Base-by-base conservation (phyloP, 2,888 invertebrate genomes). In the Trichogramma evanescens region DNA sequence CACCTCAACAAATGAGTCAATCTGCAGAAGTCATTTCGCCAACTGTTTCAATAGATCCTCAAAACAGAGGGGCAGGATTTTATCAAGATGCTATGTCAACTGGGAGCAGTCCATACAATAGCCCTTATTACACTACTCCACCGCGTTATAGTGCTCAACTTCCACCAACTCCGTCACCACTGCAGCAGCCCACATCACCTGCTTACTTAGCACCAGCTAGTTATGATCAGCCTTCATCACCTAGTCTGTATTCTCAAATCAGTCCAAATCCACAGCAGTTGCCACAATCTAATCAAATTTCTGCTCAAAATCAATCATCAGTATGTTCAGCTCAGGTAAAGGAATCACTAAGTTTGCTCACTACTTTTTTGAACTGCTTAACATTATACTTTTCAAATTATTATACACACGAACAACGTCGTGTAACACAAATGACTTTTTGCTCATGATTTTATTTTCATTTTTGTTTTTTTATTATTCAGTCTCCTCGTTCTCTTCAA, bases 41-140 rank as follows among this genome's bases (percentile, higher is more conserved):
- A 72, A 86, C 89, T 0, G 83, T 86, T 9, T 82, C 89, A n/a
- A 63, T 69, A 0, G 91, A 91, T 71, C 91, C 91, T 1, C 88
- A 91, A 4, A 88, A 93, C 5, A 83, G 92, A 67, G 92, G 91
- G 44, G 76, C 77, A 7, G 93, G 93, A 4, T 93, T 93, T 75
- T 93, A 93, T 77, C 93, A 93, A 75, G 93, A 93, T 68, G 89
- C 89, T 0, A 86, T 89, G n/a, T 89, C 89, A 0, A 86, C 88
- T 4, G 89, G 89, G 73, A 89, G 89, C 69, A 91, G 90, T 69
- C 91, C 91, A 0, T 91, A 91, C 68, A 91, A 91, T 72, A 90
- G 79, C 65, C 77, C 77, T 0, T 77, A 74, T 63, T 77, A 77
- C 54, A 74, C 77, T 3, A 77, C 77, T 9, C 77, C 77, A 4